Base-by-base conservation (phyloP, 2,797 vertebrate genomes). In the Syngnathus rostellatus region DNA sequence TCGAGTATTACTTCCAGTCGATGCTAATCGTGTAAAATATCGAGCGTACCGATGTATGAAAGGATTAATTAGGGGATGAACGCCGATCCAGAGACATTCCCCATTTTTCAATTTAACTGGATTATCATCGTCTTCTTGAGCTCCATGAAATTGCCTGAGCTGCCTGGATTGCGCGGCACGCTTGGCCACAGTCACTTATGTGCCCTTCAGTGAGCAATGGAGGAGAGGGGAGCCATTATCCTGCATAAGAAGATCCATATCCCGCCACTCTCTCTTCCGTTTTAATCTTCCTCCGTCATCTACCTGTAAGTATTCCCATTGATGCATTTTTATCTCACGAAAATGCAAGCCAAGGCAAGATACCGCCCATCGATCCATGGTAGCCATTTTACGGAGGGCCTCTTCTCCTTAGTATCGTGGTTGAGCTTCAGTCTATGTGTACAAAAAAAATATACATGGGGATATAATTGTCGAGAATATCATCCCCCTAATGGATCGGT, bases 21-120 rank as follows among this genome's bases (percentile, higher is more conserved):
- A 77, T 85, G 68, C 81, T 83, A 86, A 88, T 86, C 82, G 76
- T 50, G 79, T 83, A 75, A 85, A 78, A 71, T 79, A 85, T 85
- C 77, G 74, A 66, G 72, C 71, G 66, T 68, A 72, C 73, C 75
- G 73, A 80, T 81, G 78, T 82, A 85, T 81, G 70, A 71, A 77
- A 76, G 80, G 83, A 87, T 85, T 87, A 82, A 88, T 85, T 85
- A 82, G 67, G 73, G 79, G 77, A 83, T 83, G 78, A 83, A 85
- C 72, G 65, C 68, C 71, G 66, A 81, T 80, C 82, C 73, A 77
- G 65, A 66, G 70, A 77, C 73, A 72, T 82, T 84, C 68, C 68
- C 69, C 76, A 81, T 86, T 88, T 85, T 85, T 87, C 80, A 85
- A 79, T 85, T 83, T 85, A 89, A 87, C 80, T 85, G 81, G 82